Evolutionary conservation across 2,113 vertebrate species (phyloP), one percentile per base, ranked within the genome.

Genomic region (Heptranchias perlo): DNA sequence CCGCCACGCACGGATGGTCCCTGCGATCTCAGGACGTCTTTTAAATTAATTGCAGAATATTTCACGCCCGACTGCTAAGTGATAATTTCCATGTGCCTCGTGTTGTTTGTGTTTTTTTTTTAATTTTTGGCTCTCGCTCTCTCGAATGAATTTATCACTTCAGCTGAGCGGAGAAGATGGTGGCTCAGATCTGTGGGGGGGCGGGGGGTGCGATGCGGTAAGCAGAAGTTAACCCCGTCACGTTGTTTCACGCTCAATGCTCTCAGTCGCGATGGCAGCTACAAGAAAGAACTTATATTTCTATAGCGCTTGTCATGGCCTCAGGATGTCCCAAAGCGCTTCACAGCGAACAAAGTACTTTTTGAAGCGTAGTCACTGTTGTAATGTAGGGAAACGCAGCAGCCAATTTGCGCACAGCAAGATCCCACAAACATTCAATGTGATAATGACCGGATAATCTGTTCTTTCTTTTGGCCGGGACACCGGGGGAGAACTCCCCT

Each of bases 61-160:
- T 93, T 93, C 89, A 7, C 89, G 89, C 89, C 39, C 61, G 6
- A 93, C 89, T 39, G 89, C 89, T 93, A 93, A 93, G 89, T 93
- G 89, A 93, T 93, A 93, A 93, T 93, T 93, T 93, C 58, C 54
- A 93, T n/a, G n/a, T 39, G 58, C 61, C 18, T 62, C n/a, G 58
- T 93, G 89, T 62, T 93, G 89, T 62, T 93, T 62, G 89, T n/a
- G 54, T 62, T n/a, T 92, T 62, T 93, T 61, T 93, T 61, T 61
- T 93, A 58, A 39, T 62, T 62, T 93, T 61, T 93, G 58, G n/a
- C 89, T 93, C 58, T 93, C 58, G 31, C 54, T 92, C 31, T 58
- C 18, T 62, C 21, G 89, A 64, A 93, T 93, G 89, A 62, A 93
- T 93, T n/a, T 93, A 93, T 93, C 89, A n/a, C 89, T 62, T 93